Percentiles rank a stretch among this genome's conserved stretches.
phyloP scores from a whole-genome alignment of 2,113 vertebrate genomes.

The Ctenomys sociabilis region DNA sequence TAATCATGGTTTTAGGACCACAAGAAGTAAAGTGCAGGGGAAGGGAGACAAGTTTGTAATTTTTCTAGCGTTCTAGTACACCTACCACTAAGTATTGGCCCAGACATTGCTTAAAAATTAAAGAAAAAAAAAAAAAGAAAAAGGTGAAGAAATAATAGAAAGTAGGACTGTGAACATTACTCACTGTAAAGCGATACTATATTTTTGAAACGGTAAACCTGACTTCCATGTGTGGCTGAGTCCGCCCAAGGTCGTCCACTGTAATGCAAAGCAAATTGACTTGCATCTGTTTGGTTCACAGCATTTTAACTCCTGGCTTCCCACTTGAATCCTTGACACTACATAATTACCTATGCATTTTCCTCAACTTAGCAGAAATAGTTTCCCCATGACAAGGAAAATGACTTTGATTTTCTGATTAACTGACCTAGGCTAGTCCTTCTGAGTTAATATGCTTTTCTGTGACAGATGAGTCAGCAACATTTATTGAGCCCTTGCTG shows the following conservation, averaged over 20 bases:
- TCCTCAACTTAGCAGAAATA: conserved; percentile 69
- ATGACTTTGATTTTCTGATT: conserved; percentile 73
- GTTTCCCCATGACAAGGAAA: conserved; percentile 67
- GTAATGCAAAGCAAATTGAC: conserved; percentile 66
- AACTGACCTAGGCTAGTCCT: conserved; percentile 52
- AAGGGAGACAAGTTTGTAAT: conserved; percentile 47
- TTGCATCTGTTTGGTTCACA: conserved; percentile 55
- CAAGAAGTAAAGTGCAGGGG: conserved; percentile 4
- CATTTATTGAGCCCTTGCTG: conserved; percentile 59
- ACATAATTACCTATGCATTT: conserved; percentile 48
- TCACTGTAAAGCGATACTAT: conserved; percentile 47
- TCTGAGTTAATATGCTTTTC: conserved; percentile 56
- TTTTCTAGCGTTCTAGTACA: conserved; percentile 33
- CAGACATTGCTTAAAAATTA: conserved; percentile 63
- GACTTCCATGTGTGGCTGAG: conserved; percentile 53
- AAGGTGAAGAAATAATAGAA: conserved; percentile 40
- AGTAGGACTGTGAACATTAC: conserved; percentile 24
- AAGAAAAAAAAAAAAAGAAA: background rate
- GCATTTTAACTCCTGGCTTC: conserved; percentile 57
- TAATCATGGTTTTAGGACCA: conserved; percentile 68
- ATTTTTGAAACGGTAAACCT: conserved; percentile 62
- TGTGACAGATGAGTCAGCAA: conserved; percentile 65
- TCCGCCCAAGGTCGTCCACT: background rate
- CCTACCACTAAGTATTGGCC: conserved; percentile 44
- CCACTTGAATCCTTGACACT: conserved; percentile 32